Evolutionary conservation across 2,797 vertebrate species (phyloP).

Genomic region (Gymnothorax javanicus): DNA sequence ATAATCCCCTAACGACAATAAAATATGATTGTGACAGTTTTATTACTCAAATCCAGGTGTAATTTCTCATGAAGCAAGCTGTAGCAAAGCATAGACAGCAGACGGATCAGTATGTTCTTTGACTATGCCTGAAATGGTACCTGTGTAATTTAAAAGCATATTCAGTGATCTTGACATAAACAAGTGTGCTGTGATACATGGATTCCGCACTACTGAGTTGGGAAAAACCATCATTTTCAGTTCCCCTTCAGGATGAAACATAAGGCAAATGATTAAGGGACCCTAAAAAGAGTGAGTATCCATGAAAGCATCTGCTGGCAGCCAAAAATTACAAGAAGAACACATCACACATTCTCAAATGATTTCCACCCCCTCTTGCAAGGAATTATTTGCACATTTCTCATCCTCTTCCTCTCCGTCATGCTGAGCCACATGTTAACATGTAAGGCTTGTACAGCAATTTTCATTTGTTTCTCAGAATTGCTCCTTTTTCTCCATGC

Average conservation of each 20-base stretch:
- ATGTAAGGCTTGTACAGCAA: slow-evolving; percentile 7
- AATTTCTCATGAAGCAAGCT: no score
- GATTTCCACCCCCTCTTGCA: not conserved
- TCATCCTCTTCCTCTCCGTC: not conserved
- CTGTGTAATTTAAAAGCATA: no score
- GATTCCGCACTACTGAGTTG: not conserved
- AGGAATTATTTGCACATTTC: not conserved
- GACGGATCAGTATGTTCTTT: no score
- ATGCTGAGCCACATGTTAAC: slow-evolving; percentile 1
- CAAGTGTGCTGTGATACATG: not conserved
- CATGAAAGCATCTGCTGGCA: not conserved
- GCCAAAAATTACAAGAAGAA: not conserved
- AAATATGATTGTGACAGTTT: not conserved
- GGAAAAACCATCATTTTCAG: not conserved
- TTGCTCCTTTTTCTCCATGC: slow-evolving; percentile 24
- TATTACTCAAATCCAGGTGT: not conserved
- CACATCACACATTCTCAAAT: not conserved
- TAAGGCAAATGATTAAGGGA: slow-evolving; percentile 10
- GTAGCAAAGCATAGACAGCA: no score
- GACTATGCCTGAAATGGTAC: no score
- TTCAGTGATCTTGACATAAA: not conserved
- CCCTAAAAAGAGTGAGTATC: not conserved
- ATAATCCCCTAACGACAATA: not conserved
- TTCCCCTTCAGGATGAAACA: not conserved
- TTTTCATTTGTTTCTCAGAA: slow-evolving; percentile 41